phyloP scores from a whole-genome alignment of 2,113 vertebrate genomes.

The Cranoglanis bouderius region DNA sequence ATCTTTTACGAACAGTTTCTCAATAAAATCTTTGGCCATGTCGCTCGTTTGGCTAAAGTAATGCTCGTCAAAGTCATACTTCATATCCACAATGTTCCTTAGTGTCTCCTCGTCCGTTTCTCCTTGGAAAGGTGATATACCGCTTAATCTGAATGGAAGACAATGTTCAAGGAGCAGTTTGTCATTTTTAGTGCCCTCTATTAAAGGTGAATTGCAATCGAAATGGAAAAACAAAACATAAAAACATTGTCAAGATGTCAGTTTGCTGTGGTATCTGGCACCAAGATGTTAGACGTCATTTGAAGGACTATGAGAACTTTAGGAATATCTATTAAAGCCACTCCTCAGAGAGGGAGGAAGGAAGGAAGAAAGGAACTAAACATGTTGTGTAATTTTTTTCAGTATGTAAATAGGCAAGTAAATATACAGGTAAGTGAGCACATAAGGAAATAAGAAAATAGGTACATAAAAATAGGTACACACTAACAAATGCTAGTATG shows the following conservation, averaged over 20 bases:
- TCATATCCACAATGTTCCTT: constrained; percentile 67
- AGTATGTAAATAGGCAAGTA: not conserved
- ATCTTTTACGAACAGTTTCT: constrained; percentile 74
- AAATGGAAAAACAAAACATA: not conserved
- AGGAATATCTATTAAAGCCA: not conserved
- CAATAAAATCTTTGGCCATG: constrained; percentile 79
- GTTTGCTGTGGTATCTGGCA: too few species aligned
- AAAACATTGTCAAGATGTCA: not conserved
- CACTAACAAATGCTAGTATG: too few species aligned
- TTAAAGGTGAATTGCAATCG: not conserved
- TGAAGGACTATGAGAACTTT: not conserved
- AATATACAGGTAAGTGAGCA: not conserved
- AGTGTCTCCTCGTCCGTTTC: constrained; percentile 75
- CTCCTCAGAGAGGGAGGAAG: not conserved
- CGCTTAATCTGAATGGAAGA: constrained; percentile 74
- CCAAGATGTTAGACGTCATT: too few species aligned
- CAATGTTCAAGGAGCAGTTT: not conserved
- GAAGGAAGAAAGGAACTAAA: not conserved
- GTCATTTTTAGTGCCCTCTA: not conserved
- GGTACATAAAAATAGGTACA: too few species aligned
- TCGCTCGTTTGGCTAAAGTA: constrained; percentile 71
- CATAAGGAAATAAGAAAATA: not conserved
- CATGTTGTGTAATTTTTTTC: too few species aligned
- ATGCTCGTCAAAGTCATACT: constrained; percentile 71
- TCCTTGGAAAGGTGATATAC: constrained; percentile 80